phyloP scores from a whole-genome alignment of 2,797 vertebrate genomes.

The Ataeniobius toweri region DNA sequence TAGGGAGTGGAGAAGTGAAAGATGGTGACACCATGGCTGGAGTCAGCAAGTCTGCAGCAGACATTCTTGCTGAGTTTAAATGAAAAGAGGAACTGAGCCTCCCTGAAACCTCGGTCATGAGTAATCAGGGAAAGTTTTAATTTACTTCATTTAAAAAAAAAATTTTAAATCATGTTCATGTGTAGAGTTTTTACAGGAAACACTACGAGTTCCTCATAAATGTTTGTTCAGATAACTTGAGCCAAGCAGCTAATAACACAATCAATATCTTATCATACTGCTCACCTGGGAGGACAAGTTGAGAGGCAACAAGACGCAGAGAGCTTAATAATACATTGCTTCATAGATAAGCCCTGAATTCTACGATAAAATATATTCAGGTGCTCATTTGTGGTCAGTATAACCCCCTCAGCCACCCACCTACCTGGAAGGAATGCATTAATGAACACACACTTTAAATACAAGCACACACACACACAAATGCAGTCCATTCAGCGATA shows the following conservation, averaged over 20 bases:
- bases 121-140: conserved; percentile 9
- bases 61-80: not conserved
- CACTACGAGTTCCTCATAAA: not conserved
- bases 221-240: conserved; percentile 12
- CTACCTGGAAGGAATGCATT: conserved; percentile 3
- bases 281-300: conserved; percentile 29
- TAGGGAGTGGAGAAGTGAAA: conserved; percentile 68
- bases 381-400: conserved; percentile 22
- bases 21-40: conserved; percentile 23
- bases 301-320: not conserved
- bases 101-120: not conserved
- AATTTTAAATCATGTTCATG: conserved; percentile 21
- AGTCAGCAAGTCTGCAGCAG: conserved; percentile 44
- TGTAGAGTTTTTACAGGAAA: not conserved
- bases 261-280: conserved; percentile 9
- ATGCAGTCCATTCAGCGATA: conserved; percentile 55
- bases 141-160: conserved; percentile 24
- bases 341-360: conserved; percentile 19
- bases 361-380: not conserved
- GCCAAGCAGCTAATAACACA: conserved; percentile 28
- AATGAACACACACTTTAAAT: conserved; percentile 26
- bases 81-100: conserved; percentile 57
- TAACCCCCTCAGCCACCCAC: conserved; percentile 17
- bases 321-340: not conserved
- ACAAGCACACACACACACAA: conserved; percentile 5